Percentiles rank a stretch among this genome's conserved stretches.
phyloP scores from a whole-genome alignment of 2,113 vertebrate species.

The Bos javanicus region DNA sequence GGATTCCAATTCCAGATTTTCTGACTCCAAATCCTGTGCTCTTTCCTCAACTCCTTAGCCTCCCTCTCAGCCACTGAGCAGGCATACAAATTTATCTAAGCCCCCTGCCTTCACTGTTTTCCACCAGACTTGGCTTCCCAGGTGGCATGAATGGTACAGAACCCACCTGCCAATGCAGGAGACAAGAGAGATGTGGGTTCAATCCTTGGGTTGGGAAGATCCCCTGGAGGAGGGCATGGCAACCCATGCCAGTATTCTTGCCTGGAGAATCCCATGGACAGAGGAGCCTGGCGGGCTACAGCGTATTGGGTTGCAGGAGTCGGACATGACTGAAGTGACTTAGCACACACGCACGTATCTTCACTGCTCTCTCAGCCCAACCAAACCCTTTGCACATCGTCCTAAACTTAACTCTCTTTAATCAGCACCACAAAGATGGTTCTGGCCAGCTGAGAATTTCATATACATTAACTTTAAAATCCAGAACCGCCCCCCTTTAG shows the following conservation, averaged over 20 bases:
- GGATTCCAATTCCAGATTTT: not conserved
- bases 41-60: not conserved
- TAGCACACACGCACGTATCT: not conserved
- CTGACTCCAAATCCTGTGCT: not conserved
- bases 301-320: not conserved
- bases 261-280: not conserved
- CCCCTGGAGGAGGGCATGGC: not conserved
- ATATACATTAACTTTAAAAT: not conserved
- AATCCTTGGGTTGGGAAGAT: not conserved
- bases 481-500: not conserved
- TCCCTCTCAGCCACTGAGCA: not conserved
- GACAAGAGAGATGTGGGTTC: not conserved
- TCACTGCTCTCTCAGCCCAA: not conserved
- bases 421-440: not conserved
- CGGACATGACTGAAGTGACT: not conserved
- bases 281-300: not conserved
- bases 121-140: not conserved
- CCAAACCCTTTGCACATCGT: not conserved
- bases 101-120: not conserved
- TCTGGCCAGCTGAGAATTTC: not conserved
- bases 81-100: not conserved
- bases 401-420: not conserved
- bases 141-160: not conserved
- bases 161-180: not conserved
- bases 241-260: not conserved